Evolutionary conservation across 2,113 vertebrate genomes (phyloP), one percentile per base, ranked within the genome.

Genomic region (Ctenodactylus gundi): DNA sequence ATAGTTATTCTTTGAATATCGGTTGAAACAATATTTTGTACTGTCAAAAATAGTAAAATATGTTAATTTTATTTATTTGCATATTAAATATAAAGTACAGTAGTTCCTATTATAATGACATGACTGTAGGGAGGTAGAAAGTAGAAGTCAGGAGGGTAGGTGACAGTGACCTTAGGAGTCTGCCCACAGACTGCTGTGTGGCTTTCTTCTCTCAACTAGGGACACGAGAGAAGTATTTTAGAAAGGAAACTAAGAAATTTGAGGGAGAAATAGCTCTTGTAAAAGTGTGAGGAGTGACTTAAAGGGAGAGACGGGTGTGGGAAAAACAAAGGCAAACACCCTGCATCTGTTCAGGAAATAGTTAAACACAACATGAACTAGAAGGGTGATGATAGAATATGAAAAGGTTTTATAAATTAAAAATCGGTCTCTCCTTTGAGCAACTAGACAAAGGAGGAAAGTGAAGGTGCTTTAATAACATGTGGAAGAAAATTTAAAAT

Each of bases 251-350:
- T 36, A 82, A 57, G 15, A 72, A 65, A 76, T 36, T 64, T 68
- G 10, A 62, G 11, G 9, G 58, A 21, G 49, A 34, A 55, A 44
- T 41, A 49, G 11, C 88, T 81, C 14, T 62, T 67, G 6, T 41
- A 67, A 27, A 67, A 94, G 18, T 89, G 55, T 11, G 17, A 31
- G 86, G 12, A 92, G 80, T 67, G 21, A 88, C n/a, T 75, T 88
- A 60, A 68, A 75, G 12, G 25, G 18, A 91, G 31, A 82, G 39
- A 46, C 39, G 31, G 39, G 49, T 25, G 1, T 27, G 18, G 86
- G 80, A 41, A 89, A 62, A 13, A 4, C 64, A 62, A 7, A 57
- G 1, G 83, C 53, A 87, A 60, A 36, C 36, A 4, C 49, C 27
- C 46, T 53, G 21, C 4, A 57, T 10, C 34, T 31, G 7, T 72